Percentiles rank a stretch among this genome's conserved stretches.
phyloP scores from a whole-genome alignment of 2,113 vertebrate species.

The Struthio camelus region DNA sequence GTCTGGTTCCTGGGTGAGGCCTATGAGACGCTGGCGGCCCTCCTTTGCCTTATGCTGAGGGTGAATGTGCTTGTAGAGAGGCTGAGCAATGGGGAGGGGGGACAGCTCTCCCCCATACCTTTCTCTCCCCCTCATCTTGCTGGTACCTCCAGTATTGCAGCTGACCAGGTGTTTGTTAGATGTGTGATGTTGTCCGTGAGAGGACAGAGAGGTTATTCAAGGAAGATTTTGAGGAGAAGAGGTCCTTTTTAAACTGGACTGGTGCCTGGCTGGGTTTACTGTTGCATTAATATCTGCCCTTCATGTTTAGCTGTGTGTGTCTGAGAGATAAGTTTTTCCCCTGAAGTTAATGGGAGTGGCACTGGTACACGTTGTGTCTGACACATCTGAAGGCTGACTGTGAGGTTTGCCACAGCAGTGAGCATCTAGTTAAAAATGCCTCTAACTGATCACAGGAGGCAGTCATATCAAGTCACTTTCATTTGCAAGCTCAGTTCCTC shows the following conservation, averaged over 20 bases:
- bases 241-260: background rate
- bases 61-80: too few species aligned
- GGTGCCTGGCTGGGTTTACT: background rate
- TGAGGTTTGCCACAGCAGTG: background rate
- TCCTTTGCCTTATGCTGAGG: fast-evolving
- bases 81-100: fast-evolving
- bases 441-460: too few species aligned
- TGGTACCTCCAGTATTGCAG: fast-evolving
- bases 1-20: background rate
- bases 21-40: fast-evolving
- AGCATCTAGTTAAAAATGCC: fast-evolving
- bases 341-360: background rate
- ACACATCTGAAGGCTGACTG: fast-evolving
- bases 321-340: background rate
- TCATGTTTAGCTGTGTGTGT: fast-evolving
- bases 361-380: background rate
- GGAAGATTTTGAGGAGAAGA: background rate
- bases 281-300: background rate
- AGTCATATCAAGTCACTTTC: too few species aligned
- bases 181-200: fast-evolving
- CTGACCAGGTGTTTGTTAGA: background rate
- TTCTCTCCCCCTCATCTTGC: too few species aligned
- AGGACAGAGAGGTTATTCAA: fast-evolving
- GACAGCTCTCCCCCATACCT: too few species aligned
- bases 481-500: background rate